Evolutionary conservation across 2,888 invertebrate species (phyloP).

Genomic region (Apantesis nais): DNA sequence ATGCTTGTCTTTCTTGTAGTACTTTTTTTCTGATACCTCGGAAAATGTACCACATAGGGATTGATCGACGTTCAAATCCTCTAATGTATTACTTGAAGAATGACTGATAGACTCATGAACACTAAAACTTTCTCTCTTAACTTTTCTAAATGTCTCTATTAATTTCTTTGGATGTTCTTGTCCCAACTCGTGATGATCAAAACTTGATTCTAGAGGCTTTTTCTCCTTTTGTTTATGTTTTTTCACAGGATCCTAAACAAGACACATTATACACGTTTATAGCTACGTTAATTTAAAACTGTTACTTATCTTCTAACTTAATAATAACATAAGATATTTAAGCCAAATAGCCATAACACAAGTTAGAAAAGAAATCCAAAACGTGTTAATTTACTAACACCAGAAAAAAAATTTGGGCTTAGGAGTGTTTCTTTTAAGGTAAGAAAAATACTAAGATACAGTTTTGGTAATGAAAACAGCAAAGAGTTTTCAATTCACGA

Average conservation of each 20-base stretch:
- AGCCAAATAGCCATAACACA: too few species aligned
- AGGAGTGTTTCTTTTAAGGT: background rate
- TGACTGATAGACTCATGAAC: slow-evolving; percentile 60
- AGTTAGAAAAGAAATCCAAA: too few species aligned
- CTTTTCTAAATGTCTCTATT: slow-evolving; percentile 55
- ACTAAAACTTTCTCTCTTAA: slow-evolving; percentile 57
- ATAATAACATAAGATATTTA: too few species aligned
- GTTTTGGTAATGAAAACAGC: background rate
- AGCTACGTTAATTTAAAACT: too few species aligned
- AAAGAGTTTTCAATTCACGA: background rate
- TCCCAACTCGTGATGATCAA: slow-evolving; percentile 38
- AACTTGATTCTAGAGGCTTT: slow-evolving; percentile 35
- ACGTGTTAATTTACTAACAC: too few species aligned
- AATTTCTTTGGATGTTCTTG: slow-evolving; percentile 56
- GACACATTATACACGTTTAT: too few species aligned
- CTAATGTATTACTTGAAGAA: slow-evolving; percentile 68
- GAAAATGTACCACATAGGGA: slow-evolving; percentile 70
- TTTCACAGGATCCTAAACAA: slow-evolving; percentile 28
- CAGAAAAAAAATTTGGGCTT: too few species aligned
- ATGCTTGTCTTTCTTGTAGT: slow-evolving; percentile 52
- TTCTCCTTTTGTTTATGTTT: slow-evolving; percentile 56
- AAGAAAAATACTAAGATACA: background rate
- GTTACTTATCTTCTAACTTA: too few species aligned
- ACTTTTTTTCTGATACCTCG: slow-evolving; percentile 67
- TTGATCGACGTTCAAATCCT: slow-evolving; percentile 71